Conservation (phyloP, 2,888 invertebrate genomes). For the Epistrophe eligans region DNA sequence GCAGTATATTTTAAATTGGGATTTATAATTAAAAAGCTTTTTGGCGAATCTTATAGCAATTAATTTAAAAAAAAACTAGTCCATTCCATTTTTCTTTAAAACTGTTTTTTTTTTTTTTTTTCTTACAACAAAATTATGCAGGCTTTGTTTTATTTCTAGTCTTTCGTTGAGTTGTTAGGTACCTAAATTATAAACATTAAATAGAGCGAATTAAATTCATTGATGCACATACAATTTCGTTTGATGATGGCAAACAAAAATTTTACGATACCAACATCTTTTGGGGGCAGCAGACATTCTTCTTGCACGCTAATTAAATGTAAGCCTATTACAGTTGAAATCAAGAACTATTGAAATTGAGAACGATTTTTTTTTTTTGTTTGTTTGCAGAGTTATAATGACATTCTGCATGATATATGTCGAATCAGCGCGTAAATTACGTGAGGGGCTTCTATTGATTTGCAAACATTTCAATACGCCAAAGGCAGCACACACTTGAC, state of each 20-base stretch:
- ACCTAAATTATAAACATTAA: constrained; percentile 39
- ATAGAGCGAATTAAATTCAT: constrained; percentile 62
- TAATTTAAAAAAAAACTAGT: constrained; percentile 14
- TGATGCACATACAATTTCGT: constrained; percentile 47
- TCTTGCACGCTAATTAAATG: constrained; percentile 49
- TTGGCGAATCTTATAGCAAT: constrained; percentile 22
- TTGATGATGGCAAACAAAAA: constrained; percentile 3
- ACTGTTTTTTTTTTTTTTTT: neutral
- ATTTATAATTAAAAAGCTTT: constrained; percentile 40
- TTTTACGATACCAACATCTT: neutral
- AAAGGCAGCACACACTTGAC: constrained; percentile 15
- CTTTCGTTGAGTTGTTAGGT: constrained; percentile 22
- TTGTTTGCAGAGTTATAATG: constrained; percentile 20
- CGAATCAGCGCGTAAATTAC: constrained; percentile 29
- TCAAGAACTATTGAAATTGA: constrained; percentile 41
- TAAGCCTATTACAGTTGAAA: constrained; percentile 56
- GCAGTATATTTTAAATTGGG: constrained; percentile 32
- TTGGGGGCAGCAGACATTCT: constrained; percentile 28
- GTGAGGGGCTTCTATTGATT: constrained; percentile 64
- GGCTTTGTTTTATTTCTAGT: constrained; percentile 27
- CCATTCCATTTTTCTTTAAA: neutral
- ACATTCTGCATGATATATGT: constrained; percentile 55
- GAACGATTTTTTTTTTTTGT: constrained; percentile 22
- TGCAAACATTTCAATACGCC: constrained; percentile 27
- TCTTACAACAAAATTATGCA: constrained; percentile 21